phyloP scores from a whole-genome alignment of 2,888 invertebrate species.

The Digitonthophagus gazella region DNA sequence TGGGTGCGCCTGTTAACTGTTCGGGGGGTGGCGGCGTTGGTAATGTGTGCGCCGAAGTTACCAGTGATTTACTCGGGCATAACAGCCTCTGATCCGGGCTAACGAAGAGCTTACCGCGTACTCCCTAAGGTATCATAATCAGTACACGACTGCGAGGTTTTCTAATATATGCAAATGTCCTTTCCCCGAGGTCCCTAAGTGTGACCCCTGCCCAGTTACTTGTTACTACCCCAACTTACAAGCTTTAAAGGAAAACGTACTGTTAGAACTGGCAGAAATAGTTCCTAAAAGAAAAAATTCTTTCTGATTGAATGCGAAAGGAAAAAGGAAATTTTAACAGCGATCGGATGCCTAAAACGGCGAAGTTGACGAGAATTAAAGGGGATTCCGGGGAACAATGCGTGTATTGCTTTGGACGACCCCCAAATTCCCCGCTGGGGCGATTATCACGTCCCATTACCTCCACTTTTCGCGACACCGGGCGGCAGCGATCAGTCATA shows the following conservation, averaged over 20 bases:
- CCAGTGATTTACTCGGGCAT: constrained; percentile 30
- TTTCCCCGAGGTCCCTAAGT: constrained; percentile 19
- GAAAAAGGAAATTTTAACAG: background rate
- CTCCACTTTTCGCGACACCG: constrained; percentile 36
- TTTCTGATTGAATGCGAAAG: no score
- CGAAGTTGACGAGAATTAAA: background rate
- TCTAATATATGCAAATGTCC: constrained; percentile 44
- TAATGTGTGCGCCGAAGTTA: constrained; percentile 30
- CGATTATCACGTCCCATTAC: constrained; percentile 43
- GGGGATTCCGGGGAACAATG: background rate
- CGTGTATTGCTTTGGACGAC: background rate
- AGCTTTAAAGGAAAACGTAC: no score
- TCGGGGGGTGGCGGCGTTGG: constrained; percentile 18
- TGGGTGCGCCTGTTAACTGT: background rate
- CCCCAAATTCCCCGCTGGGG: constrained; percentile 1
- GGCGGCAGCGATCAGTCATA: constrained; percentile 24
- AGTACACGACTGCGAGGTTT: constrained; percentile 37
- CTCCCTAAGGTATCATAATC: constrained; percentile 43
- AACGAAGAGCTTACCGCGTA: constrained; percentile 36
- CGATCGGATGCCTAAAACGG: background rate
- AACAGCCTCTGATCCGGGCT: constrained; percentile 32
- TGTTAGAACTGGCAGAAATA: no score
- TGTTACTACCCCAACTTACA: background rate
- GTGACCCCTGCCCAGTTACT: background rate
- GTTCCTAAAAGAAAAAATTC: no score